These are phyloP conservation scores for Poecilia velifera DNA, from an alignment of 2,797 vertebrate genomes.

Conservation along the genomic window DNA sequence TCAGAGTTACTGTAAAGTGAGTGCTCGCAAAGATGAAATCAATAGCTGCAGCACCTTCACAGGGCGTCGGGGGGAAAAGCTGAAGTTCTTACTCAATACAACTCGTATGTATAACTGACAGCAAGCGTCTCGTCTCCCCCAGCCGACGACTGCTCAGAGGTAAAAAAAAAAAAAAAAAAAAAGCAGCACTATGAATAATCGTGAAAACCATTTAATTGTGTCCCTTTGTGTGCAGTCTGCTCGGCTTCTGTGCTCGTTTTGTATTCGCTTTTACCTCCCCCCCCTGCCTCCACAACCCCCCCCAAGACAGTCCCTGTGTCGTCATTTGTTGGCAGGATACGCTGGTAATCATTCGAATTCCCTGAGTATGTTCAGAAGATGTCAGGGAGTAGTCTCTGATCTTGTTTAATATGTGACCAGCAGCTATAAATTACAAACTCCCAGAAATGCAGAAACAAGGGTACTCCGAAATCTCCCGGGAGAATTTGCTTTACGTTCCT, in stretches of 20 bases:
- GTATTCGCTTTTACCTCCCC: conserved; percentile 33
- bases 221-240: conserved; percentile 69
- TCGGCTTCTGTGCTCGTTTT: conserved; percentile 60
- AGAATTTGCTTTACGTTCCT: conserved; percentile 60
- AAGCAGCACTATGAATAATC: conserved; percentile 69
- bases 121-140: conserved; percentile 61
- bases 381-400: conserved; percentile 81
- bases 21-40: conserved; percentile 66
- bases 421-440: conserved; percentile 82
- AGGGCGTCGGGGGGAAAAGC: conserved; percentile 58
- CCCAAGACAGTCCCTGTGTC: conserved; percentile 73
- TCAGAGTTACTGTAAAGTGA: conserved; percentile 61
- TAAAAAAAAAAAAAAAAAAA: conserved; percentile 24
- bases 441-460: conserved; percentile 80
- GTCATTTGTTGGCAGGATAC: conserved; percentile 79
- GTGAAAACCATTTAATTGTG: conserved; percentile 74
- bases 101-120: conserved; percentile 59
- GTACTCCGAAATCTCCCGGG: conserved; percentile 74
- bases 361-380: conserved; percentile 77
- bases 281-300: conserved; percentile 61
- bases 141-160: conserved; percentile 62
- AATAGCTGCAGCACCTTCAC: conserved; percentile 64
- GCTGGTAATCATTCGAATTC: conserved; percentile 82
- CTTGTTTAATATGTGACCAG: conserved; percentile 84
- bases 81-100: conserved; percentile 51